Percentiles rank a stretch among this genome's conserved stretches.
Conservation (phyloP, 2,797 vertebrate species). For the Phataginus tetradactyla region DNA sequence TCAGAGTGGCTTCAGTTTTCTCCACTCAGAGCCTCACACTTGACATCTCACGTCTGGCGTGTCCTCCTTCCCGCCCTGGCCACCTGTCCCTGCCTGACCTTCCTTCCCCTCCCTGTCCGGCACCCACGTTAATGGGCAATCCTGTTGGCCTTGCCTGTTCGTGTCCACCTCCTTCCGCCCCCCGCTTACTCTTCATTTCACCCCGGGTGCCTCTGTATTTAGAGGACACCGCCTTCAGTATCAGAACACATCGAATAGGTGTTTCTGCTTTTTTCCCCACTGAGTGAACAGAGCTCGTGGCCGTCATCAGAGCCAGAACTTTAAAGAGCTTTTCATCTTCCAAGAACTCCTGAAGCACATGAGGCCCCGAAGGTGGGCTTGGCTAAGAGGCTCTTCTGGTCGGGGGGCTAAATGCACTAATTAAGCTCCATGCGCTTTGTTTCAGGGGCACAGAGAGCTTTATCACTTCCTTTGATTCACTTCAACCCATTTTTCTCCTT, state of each 20-base stretch:
- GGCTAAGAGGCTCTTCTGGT: neutral
- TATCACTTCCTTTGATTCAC: constrained; percentile 46
- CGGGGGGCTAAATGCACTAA: constrained; percentile 55
- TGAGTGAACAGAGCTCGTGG: neutral
- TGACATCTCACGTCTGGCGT: neutral
- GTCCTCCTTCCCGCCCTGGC: too few species aligned
- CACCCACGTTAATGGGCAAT: neutral
- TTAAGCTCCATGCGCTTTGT: constrained; percentile 30
- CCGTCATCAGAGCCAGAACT: constrained; percentile 41
- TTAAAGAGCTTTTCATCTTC: constrained; percentile 74
- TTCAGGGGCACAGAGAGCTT: constrained; percentile 55
- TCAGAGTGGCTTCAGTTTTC: neutral
- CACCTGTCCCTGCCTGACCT: neutral
- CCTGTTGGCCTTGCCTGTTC: too few species aligned
- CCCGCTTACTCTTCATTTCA: neutral
- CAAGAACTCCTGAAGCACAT: constrained; percentile 35
- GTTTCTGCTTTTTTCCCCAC: constrained; percentile 54
- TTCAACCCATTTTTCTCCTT: constrained; percentile 14
- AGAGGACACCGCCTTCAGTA: neutral
- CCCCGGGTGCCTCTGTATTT: neutral
- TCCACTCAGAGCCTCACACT: neutral
- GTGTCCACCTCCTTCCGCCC: neutral
- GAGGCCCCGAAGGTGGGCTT: constrained; percentile 1
- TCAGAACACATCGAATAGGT: constrained; percentile 14
- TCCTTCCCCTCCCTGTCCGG: neutral